These are phyloP conservation scores for Aplodontia rufa DNA, from an alignment of 2,113 vertebrate species.

Conservation along the genomic window DNA sequence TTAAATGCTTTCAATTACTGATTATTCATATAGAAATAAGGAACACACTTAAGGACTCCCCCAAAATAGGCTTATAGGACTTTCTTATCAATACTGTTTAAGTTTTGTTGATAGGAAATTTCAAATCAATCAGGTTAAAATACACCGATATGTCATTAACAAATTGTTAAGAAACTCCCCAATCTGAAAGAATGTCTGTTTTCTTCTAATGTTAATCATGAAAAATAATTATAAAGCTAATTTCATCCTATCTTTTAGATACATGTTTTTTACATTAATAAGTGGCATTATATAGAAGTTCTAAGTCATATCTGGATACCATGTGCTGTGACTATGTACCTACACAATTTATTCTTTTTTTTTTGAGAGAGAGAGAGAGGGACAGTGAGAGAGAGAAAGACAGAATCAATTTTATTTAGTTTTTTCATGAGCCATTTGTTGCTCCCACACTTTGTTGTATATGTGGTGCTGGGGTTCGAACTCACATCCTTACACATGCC, in stretches of 20 bases:
- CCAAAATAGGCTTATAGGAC: background rate
- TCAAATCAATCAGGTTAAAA: background rate
- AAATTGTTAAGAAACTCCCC: background rate
- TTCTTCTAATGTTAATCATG: background rate
- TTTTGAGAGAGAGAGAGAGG: too few species aligned
- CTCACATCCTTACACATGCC: too few species aligned
- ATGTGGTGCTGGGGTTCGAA: too few species aligned
- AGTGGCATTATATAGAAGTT: background rate
- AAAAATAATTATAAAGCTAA: background rate
- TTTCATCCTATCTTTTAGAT: background rate
- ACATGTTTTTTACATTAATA: background rate
- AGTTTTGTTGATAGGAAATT: background rate
- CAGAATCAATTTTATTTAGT: too few species aligned
- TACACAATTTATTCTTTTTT: constrained; percentile 30
- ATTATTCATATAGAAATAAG: background rate
- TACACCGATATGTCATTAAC: background rate
- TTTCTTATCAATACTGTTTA: background rate
- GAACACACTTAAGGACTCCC: background rate
- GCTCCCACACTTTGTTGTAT: too few species aligned
- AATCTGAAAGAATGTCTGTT: background rate
- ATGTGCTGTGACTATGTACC: background rate
- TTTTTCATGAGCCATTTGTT: too few species aligned
- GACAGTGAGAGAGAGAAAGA: too few species aligned
- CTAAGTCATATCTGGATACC: constrained; percentile 33
- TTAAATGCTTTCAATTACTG: background rate